These are phyloP conservation scores for Melinaea menophilus DNA, from an alignment of 2,888 invertebrate species.

Conservation along the genomic window DNA sequence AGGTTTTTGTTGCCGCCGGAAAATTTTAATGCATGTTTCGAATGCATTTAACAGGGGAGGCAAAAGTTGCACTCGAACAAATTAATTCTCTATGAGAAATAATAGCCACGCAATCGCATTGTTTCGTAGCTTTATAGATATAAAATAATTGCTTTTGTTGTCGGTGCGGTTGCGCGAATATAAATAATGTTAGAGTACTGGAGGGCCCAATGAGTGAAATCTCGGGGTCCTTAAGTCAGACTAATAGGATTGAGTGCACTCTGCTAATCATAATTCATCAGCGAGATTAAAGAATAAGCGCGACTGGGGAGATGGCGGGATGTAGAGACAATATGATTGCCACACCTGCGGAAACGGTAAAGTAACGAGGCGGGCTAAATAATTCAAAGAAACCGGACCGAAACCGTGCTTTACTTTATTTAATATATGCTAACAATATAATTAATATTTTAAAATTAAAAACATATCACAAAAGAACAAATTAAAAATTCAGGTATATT, in stretches of 20 bases:
- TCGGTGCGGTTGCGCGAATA: background rate
- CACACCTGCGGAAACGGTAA: constrained; percentile 76
- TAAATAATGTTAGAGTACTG: background rate
- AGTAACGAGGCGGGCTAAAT: constrained; percentile 76
- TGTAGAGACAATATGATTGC: constrained; percentile 74
- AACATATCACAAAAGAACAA: background rate
- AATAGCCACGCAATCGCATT: constrained; percentile 20
- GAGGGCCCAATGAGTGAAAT: constrained; percentile 47
- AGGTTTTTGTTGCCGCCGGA: constrained; percentile 67
- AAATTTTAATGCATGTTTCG: constrained; percentile 66
- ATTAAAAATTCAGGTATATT: background rate
- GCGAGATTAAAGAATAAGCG: constrained; percentile 76
- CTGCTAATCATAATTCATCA: constrained; percentile 77
- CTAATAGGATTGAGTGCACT: constrained; percentile 75
- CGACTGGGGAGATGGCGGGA: constrained; percentile 50
- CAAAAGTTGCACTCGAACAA: constrained; percentile 42
- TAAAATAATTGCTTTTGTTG: constrained; percentile 10
- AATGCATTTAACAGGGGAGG: constrained; percentile 57
- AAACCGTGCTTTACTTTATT: constrained; percentile 51
- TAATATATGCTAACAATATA: background rate
- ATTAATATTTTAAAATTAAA: background rate
- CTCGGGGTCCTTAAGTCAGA: constrained; percentile 53
- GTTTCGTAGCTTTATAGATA: constrained; percentile 14
- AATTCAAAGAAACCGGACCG: constrained; percentile 60
- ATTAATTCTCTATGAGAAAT: constrained; percentile 30